A percentile compares a stretch with the other conserved stretches of the same genome.
phyloP scores from a whole-genome alignment of 2,113 vertebrate species.

The Saccopteryx leptura region DNA sequence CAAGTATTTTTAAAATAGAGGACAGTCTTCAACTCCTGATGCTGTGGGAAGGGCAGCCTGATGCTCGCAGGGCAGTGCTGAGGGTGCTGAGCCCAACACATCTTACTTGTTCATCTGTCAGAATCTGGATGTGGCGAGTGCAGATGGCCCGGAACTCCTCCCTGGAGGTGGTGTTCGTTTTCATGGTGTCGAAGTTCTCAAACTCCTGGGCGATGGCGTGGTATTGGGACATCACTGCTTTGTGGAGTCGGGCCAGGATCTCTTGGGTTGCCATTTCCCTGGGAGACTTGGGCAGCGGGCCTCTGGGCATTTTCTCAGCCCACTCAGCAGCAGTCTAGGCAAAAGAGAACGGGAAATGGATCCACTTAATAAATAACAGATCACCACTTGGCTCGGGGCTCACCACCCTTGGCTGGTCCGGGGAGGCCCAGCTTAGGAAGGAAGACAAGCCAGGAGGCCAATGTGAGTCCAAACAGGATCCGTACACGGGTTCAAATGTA shows the following conservation, averaged over 20 bases:
- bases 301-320: conserved; percentile 86
- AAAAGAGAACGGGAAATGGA: conserved; percentile 67
- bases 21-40: background rate
- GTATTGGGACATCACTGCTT: conserved; percentile 80
- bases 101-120: conserved; percentile 89
- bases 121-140: conserved; percentile 82
- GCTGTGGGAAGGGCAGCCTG: background rate
- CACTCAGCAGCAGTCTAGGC: conserved; percentile 86
- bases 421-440: background rate
- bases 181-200: conserved; percentile 81
- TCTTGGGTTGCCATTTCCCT: conserved; percentile 78
- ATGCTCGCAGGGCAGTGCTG: accelerated
- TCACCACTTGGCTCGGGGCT: background rate
- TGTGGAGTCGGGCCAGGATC: conserved; percentile 82
- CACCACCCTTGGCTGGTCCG: accelerated
- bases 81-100: accelerated
- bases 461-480: accelerated
- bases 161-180: conserved; percentile 78
- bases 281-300: conserved; percentile 62
- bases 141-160: conserved; percentile 87
- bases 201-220: conserved; percentile 84
- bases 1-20: background rate
- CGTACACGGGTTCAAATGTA: accelerated
- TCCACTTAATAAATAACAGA: conserved; percentile 50
- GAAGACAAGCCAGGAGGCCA: background rate